Evolutionary conservation across 2,888 invertebrate species (phyloP).

Genomic region (Chromoteleia sp.): DNA sequence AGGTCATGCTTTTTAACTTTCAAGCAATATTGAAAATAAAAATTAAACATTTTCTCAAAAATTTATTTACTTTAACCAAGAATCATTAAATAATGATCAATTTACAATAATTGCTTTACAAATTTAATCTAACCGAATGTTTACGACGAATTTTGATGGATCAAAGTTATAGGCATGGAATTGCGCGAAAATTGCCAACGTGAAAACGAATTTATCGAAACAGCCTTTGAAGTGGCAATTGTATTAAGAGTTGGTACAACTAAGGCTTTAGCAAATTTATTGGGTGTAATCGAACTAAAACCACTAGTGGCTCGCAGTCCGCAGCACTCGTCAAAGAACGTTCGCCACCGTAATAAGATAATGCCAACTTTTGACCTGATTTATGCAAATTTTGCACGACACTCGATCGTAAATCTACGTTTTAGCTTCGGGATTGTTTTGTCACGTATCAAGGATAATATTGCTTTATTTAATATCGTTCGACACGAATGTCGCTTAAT

Average conservation of each 20-base stretch:
- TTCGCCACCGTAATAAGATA: slow-evolving; percentile 41
- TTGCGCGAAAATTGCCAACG: background rate
- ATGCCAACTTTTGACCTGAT: slow-evolving; percentile 57
- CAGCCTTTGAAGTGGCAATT: slow-evolving; percentile 31
- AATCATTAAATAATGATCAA: too few relatives aligned
- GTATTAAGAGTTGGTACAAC: slow-evolving; percentile 28
- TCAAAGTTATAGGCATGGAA: too few relatives aligned
- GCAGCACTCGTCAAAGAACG: slow-evolving; percentile 12
- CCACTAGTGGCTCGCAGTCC: slow-evolving; percentile 22
- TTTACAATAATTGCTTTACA: too few relatives aligned
- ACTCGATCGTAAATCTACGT: slow-evolving; percentile 19
- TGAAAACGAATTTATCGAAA: slow-evolving; percentile 8
- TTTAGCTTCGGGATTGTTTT: slow-evolving; percentile 22
- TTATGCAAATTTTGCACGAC: slow-evolving; percentile 53
- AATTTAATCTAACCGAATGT: too few relatives aligned
- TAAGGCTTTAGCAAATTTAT: slow-evolving; percentile 41
- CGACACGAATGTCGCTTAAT: slow-evolving; percentile 4
- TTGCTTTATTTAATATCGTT: background rate
- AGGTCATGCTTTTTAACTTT: too few relatives aligned
- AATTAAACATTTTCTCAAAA: too few relatives aligned
- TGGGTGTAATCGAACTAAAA: slow-evolving; percentile 44
- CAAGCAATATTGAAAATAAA: too few relatives aligned
- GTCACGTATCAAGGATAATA: slow-evolving; percentile 38
- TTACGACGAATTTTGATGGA: too few relatives aligned
- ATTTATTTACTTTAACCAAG: too few relatives aligned